These are phyloP conservation scores for Phrynocephalus versicolor DNA, from an alignment of 2,113 vertebrate species.

Conservation along the genomic window DNA sequence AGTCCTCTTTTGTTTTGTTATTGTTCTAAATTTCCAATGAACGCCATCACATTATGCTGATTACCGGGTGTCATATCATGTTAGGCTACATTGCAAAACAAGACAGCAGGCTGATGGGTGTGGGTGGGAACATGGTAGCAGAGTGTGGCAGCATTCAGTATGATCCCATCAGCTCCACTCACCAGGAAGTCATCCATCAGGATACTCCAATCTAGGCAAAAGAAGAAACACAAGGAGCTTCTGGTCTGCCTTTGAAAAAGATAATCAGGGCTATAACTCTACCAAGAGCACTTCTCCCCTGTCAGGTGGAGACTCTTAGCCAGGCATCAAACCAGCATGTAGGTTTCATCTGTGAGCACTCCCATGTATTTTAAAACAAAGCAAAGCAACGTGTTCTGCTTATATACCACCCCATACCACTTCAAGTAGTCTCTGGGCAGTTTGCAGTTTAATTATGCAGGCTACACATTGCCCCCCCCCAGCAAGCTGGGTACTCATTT, in stretches of 20 bases:
- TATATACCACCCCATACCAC: no score
- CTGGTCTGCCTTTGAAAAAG: not conserved
- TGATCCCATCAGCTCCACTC: not conserved
- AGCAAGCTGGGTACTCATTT: no score
- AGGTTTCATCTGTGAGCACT: not conserved
- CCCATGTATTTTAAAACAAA: not conserved
- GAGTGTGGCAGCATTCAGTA: conserved; percentile 9
- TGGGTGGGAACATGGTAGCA: not conserved
- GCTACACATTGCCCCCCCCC: no score
- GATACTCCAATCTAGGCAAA: not conserved
- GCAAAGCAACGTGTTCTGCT: no score
- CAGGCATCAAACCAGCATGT: not conserved
- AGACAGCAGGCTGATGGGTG: not conserved
- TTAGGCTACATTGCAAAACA: conserved; percentile 24
- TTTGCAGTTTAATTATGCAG: no score
- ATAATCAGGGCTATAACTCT: not conserved
- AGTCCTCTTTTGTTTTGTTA: conserved; percentile 38
- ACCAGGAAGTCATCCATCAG: conserved; percentile 1
- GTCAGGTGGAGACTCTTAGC: not conserved
- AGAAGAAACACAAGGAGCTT: not conserved
- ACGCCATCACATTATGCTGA: conserved; percentile 28
- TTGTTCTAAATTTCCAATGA: conserved; percentile 37
- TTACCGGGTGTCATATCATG: conserved; percentile 25
- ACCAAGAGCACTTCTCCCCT: not conserved
- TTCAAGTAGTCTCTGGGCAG: no score